Base-by-base conservation (phyloP, 1,140 invertebrate species). In the Chionoecetes opilio region DNA sequence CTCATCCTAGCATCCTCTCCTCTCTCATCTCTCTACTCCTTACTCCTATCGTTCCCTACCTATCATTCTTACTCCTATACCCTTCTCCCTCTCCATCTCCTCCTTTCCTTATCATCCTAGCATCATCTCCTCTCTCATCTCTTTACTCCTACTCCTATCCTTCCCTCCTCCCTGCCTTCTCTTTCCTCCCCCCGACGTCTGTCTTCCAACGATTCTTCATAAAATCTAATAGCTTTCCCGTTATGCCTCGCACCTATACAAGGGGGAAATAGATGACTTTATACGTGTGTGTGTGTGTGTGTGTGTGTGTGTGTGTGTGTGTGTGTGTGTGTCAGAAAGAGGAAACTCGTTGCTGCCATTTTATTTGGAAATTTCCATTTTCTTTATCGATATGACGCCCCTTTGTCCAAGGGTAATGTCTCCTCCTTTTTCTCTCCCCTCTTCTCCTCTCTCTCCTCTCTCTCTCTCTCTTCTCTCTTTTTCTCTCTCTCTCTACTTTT, bases 231-330 rank as follows among this genome's bases (percentile, higher is more conserved):
- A 75, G 63, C 63, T n/a, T 75, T 75, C n/a, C 63, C 63, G n/a
- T 75, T 75, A n/a, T 5, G 5, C 63, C 63, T n/a, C 63, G 46
- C 8, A 21, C 63, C 21, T n/a, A 75, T n/a, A 75, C 63, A 75
- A n/a, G 63, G 5, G 21, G n/a, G n/a, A n/a, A n/a, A n/a, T 75
- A n/a, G 63, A 75, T n/a, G 63, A 35, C 84, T n/a, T 32, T 32
- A 31, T 88, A 29, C 38, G 34, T 88, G 41, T 38, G 34, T 88
- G 41, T 88, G 34, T 88, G 41, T 88, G 34, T 88, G 41, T 88
- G 86, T 37, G 41, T 88, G 86, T 88, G 34, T 75, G 63, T 75
- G 63, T n/a, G 63, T 75, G 63, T 75, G 63, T n/a, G 63, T 75
- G 53, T 63, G 53, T 21, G 53, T 63, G 53, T 63, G 63, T 75